Percentiles rank a stretch among this genome's conserved stretches.
phyloP scores from a whole-genome alignment of 2,113 vertebrate species.

The Guaruba guarouba region DNA sequence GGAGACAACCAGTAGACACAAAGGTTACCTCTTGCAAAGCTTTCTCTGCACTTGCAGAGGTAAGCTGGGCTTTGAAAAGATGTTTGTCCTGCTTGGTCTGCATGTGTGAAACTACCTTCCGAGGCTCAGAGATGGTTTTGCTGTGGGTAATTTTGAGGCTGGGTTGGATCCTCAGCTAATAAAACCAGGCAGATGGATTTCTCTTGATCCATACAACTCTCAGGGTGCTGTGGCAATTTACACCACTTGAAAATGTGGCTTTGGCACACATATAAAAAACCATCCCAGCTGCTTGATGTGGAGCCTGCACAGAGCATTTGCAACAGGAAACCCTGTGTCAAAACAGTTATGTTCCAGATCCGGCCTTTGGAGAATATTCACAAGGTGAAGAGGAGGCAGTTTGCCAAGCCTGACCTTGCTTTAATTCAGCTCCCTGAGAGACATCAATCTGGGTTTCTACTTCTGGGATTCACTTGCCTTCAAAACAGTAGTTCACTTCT shows the following conservation, averaged over 20 bases:
- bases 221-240: not conserved
- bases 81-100: not conserved
- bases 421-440: conserved; percentile 10
- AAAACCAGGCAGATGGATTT: not conserved
- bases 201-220: not conserved
- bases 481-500: conserved; percentile 13
- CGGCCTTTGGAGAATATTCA: not conserved
- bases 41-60: not conserved
- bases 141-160: not conserved
- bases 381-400: conserved; percentile 51
- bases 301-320: not conserved
- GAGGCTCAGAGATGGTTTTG: not conserved
- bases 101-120: not conserved
- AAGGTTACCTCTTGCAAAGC: not conserved
- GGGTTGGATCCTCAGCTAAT: not conserved
- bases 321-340: conserved; percentile 11
- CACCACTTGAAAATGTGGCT: not conserved
- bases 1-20: not conserved
- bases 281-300: not conserved
- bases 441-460: conserved; percentile 30
- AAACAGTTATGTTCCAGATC: conserved; percentile 11
- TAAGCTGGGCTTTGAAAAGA: not conserved
- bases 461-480: conserved; percentile 33
- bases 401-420: conserved; percentile 19
- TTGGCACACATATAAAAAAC: not conserved